Evolutionary conservation across 2,113 vertebrate species (phyloP), one percentile per base, ranked within the genome.

Genomic region (Microtus montanus): DNA sequence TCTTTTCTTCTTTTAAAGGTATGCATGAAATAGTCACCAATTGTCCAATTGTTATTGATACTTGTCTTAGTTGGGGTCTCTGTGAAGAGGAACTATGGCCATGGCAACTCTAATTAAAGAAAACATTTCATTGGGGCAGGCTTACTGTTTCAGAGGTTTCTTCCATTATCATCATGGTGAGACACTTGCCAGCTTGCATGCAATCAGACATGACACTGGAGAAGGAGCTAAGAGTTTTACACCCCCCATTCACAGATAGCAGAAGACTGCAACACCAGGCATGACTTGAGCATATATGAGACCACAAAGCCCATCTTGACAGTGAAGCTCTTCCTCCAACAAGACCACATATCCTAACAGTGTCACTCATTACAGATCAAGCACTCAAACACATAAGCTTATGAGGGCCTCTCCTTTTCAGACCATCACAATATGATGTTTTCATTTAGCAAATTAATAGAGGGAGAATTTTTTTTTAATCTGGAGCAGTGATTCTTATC

Each of bases 1-100:
- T 52, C 20, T 87, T 87, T 89, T 87, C 70, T 95, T 79, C 63
- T 94, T 79, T 54, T 35, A 95, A 92, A 75, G 2, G 41, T 33
- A 15, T 9, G 30, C 68, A 8, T 87, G 26, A 87, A 92, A 30
- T 44, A 91, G 9, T 4, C 14, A 61, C 2, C 4, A 70, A 70
- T 91, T 91, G 79, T 70, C 49, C 11, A 70, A 70, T 91, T 89
- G 79, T 70, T 74, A 84, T 22, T 79, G 7, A 47, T 66, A 47
- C 19, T 0, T 71, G 33, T 70, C 14, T 70, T 70, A 70, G 3
- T 14, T 64, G 7, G 5, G 66, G 17, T n/a, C 19, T 71, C 7
- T 71, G 3, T 20, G 7, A n/a, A n/a, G 68, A 71, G 33, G n/a
- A 7, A 20, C 33, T 71, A 71, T 71, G 68, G 19, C 15, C 15